Evolutionary conservation across 2,888 invertebrate species (phyloP).

Genomic region (Slavum lentiscoides): DNA sequence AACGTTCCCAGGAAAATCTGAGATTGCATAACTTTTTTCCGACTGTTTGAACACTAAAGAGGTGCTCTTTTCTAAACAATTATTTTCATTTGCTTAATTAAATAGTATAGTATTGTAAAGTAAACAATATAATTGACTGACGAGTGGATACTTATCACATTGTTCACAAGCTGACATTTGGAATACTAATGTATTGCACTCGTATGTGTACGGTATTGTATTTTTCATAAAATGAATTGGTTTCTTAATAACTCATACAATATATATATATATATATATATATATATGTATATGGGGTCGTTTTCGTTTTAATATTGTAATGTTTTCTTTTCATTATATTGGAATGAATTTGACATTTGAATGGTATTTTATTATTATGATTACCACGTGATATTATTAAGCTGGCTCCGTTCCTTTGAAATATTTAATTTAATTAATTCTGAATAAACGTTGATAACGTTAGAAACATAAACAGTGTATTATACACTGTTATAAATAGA

Average conservation of each 20-base stretch:
- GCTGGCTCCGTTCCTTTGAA: too few species aligned
- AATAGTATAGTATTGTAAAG: slow-evolving; percentile 4
- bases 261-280: too few species aligned
- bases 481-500: too few species aligned
- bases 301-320: not conserved
- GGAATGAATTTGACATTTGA: not conserved
- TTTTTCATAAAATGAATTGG: not conserved
- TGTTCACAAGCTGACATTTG: slow-evolving; percentile 9
- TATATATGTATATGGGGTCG: not conserved
- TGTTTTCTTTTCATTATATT: not conserved
- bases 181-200: not conserved
- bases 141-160: slow-evolving; percentile 17
- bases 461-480: too few species aligned
- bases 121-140: not conserved
- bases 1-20: not conserved
- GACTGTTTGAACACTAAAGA: not conserved
- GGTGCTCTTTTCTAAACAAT: not conserved
- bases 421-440: too few species aligned
- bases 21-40: not conserved
- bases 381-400: not conserved
- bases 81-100: not conserved
- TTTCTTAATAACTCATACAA: not conserved
- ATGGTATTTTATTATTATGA: not conserved
- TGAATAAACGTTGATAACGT: too few species aligned
- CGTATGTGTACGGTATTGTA: not conserved